phyloP scores from a whole-genome alignment of 37 sponge, comb jelly and placozoan species.

The Beroe ovata region DNA sequence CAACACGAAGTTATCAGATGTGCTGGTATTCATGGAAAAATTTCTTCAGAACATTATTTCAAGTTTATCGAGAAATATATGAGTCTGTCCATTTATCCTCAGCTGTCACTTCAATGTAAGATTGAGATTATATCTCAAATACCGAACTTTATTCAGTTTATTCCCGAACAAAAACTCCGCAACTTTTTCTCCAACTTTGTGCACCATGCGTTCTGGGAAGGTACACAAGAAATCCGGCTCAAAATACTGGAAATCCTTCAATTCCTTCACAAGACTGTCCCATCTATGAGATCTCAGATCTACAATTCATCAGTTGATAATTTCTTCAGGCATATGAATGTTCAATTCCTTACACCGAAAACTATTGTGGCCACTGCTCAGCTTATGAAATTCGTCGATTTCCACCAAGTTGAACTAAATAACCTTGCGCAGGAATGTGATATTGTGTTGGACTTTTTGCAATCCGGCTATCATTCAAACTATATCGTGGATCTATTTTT shows the following conservation, averaged over 20 bases:
- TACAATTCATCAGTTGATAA: background rate
- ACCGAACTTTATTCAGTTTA: slow-evolving; percentile 5
- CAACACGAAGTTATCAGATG: slow-evolving; percentile 4
- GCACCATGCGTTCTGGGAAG: slow-evolving; percentile 28
- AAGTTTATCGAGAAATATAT: slow-evolving; percentile 11
- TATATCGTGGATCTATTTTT: background rate
- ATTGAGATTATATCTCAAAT: slow-evolving; percentile 4
- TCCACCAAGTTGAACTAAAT: slow-evolving; percentile 12
- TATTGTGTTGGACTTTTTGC: background rate
- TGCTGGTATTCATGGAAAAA: slow-evolving; percentile 4
- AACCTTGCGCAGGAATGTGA: background rate
- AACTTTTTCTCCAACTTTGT: slow-evolving; percentile 6
- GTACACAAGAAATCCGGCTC: background rate
- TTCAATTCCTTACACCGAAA: background rate
- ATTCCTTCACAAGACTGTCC: background rate
- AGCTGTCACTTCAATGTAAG: background rate
- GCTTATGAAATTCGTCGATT: slow-evolving; percentile 40
- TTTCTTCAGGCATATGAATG: background rate
- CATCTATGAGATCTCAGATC: background rate
- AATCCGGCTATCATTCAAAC: background rate
- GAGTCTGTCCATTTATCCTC: slow-evolving; percentile 14
- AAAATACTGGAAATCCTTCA: background rate
- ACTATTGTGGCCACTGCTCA: slow-evolving; percentile 7
- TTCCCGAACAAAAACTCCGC: background rate
- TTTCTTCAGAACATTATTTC: background rate